Conservation (phyloP, 2,797 vertebrate species). For the Lacerta viridis region DNA sequence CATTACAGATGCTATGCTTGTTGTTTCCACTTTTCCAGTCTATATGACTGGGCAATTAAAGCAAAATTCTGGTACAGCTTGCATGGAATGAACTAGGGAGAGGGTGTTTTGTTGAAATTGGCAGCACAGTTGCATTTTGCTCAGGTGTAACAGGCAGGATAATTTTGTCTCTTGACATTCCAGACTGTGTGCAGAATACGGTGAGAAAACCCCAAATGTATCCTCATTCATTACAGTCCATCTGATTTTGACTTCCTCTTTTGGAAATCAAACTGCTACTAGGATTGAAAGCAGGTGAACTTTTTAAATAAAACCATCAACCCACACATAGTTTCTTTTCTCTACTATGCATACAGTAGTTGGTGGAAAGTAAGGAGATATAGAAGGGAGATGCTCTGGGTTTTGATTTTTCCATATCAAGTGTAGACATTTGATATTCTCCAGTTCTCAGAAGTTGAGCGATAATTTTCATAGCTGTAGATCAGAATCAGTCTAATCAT, state of each 20-base stretch:
- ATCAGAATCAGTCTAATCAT: conserved; percentile 43
- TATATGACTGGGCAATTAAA: background rate
- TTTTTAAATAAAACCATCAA: conserved; percentile 47
- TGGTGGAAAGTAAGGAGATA: conserved; percentile 1
- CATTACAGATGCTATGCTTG: background rate
- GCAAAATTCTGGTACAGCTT: background rate
- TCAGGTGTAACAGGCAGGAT: background rate
- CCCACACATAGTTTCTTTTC: conserved; percentile 8
- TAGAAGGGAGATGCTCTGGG: background rate
- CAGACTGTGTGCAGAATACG: background rate
- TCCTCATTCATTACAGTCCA: background rate
- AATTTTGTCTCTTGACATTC: background rate
- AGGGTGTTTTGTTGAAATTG: background rate
- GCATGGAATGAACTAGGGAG: background rate
- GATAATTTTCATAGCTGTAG: conserved; percentile 2
- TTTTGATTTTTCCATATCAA: conserved; percentile 51
- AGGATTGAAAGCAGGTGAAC: conserved; percentile 34
- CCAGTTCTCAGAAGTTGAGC: background rate
- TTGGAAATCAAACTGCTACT: background rate
- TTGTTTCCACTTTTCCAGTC: background rate
- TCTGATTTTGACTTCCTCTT: conserved; percentile 12
- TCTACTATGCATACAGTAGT: background rate
- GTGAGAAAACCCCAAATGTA: accelerated
- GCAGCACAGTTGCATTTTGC: background rate
- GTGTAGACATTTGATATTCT: background rate